Base-by-base conservation (phyloP, 2,797 vertebrate species). In the Trematocara caparti region DNA sequence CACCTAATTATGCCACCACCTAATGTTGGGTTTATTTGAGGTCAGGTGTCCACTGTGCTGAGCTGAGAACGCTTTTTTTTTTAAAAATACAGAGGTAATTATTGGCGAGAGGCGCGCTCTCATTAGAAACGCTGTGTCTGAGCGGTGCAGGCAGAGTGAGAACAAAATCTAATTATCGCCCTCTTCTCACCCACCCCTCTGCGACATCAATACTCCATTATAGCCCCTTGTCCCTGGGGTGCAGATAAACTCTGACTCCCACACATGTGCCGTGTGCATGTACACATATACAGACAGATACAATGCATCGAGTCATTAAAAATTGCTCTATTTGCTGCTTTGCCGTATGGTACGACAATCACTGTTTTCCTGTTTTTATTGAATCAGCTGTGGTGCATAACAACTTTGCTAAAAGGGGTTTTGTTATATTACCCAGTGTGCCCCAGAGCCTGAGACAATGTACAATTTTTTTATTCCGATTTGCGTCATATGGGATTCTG, bases 201-300 rank as follows among this genome's bases (percentile, higher is more conserved):
- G 83, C 76, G 75, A 92, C 95, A 96, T 96, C 95, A 95, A 96
- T 96, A 96, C 94, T 95, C 93, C 90, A 96, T 96, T 95, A 95
- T 85, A 95, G 81, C 86, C 89, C 86, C 85, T 84, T 80, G 82
- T 92, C 92, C 90, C 92, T 79, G n/a, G 92, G 87, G 92, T 80
- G 64, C 86, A 86, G 73, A 80, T 75, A 79, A 83, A 88, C 78
- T 82, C 89, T 8, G 59, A 85, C 86, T 85, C 55, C 81, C 78
- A 90, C 89, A 85, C 69, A 21, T 79, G 74, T 83, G 82, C 48
- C 13, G 21, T 5, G 73, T 43, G 78, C 77, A 81, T 81, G 55
- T 66, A 79, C 73, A 62, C 48, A 32, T 32, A 38, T 17, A 62
- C 34, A 79, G 50, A 81, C 45, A 75, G 13, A n/a, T 40, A 40